These are phyloP conservation scores for Ormyrus labotus DNA, from an alignment of 2,888 invertebrate species.

Conservation along the genomic window DNA sequence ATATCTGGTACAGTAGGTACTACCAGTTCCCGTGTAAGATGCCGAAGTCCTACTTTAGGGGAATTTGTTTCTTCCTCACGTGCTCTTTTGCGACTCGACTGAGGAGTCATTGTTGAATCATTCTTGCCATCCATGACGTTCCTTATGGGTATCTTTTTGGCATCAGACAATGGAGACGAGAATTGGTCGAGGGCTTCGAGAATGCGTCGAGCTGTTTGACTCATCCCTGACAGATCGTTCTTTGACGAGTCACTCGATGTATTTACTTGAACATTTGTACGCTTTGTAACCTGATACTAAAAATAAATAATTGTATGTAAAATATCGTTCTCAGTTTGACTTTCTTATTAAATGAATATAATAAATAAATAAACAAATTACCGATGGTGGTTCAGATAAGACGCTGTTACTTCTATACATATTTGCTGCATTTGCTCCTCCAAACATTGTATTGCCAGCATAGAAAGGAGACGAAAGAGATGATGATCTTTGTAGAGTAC, in stretches of 20 bases:
- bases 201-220: slow-evolving; percentile 86
- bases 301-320: slow-evolving; percentile 33
- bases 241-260: slow-evolving; percentile 72
- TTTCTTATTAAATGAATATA: background rate
- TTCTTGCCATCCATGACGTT: slow-evolving; percentile 64
- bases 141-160: slow-evolving; percentile 84
- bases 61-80: slow-evolving; percentile 62
- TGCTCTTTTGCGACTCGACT: slow-evolving; percentile 60
- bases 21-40: slow-evolving; percentile 77
- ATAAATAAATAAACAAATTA: background rate
- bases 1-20: slow-evolving; percentile 82
- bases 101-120: slow-evolving; percentile 56
- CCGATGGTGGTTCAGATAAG: slow-evolving; percentile 42
- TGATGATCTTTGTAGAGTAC: slow-evolving; percentile 74
- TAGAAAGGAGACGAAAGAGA: slow-evolving; percentile 83
- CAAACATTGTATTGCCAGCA: slow-evolving; percentile 85
- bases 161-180: slow-evolving; percentile 88
- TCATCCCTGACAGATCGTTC: slow-evolving; percentile 77
- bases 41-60: slow-evolving; percentile 69
- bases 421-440: slow-evolving; percentile 80
- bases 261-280: slow-evolving; percentile 76
- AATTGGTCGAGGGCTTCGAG: slow-evolving; percentile 88
- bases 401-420: slow-evolving; percentile 64
- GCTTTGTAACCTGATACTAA: slow-evolving; percentile 66
- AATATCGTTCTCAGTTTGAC: background rate